Evolutionary conservation across 2,888 invertebrate species (phyloP), one percentile per base, ranked within the genome.

Genomic region (Neocrepidodera transversa): DNA sequence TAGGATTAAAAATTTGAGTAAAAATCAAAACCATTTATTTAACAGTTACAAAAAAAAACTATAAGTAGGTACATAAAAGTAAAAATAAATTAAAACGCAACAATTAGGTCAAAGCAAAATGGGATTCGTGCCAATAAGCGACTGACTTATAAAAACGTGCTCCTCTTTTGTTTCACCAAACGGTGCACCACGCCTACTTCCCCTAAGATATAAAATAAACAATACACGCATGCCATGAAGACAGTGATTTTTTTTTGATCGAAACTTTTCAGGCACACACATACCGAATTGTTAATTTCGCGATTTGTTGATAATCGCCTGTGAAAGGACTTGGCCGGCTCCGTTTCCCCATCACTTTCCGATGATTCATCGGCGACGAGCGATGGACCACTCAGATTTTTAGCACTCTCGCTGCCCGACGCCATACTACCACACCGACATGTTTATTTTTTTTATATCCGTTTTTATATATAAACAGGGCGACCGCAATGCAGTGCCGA

Each of bases 261-360:
- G 58, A 64, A 58, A 53, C 32, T 48, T 53, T 45, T n/a, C n/a
- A n/a, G n/a, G 47, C 52, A 16, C 63, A 71, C 54, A 82, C 86
- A 84, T 83, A 92, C 92, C 85, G 90, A 84, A 80, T 87, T 86
- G 79, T 89, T 91, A 78, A 90, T 87, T 79, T 90, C 90, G 80
- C 88, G 89, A 81, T 91, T 91, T 62, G 91, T 92, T 62, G 92
- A 92, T 77, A 92, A 85, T 74, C 91, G 86, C 74, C 92, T 84
- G 74, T 90, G 87, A 78, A 91, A 88, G 69, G 87, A 86, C 77
- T 84, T 85, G 67, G 88, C 90, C 72, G 89, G 90, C 78, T 91
- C 92, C 58, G 87, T 87, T 78, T 92, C 92, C 79, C 87, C 89
- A 78, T 93, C 93, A 81, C 92, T 92, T 77, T 92, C 92, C 26